Evolutionary conservation across 2,888 invertebrate genomes (phyloP), one percentile per base, ranked within the genome.

Genomic region (Rhagium mordax): DNA sequence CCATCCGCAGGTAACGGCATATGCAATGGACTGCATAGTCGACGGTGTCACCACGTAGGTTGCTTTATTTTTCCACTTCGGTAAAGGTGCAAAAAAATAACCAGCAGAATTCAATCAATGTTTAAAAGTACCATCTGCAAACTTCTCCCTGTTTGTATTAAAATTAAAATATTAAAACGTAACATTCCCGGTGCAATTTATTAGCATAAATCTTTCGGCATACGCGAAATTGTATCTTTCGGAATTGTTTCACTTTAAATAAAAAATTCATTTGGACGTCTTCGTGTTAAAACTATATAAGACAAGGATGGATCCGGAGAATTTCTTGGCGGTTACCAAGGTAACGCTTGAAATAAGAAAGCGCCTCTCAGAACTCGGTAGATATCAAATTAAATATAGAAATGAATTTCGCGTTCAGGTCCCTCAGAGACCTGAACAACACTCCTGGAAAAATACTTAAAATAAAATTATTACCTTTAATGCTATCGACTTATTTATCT

Each of bases 331-430:
- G 55, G 67, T 67, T 67, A 10, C 67, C 67, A 41, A 33, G 67
- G 67, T 47, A 57, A 67, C 67, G 24, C 67, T 33, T 61, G 77
- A 81, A 80, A 82, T 82, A 82, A 82, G 83, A 81, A 82, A 81
- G 79, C 79, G 78, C 74, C 74, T 74, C 74, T 76, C 77, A 76
- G 76, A 77, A 76, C 74, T 77, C 68, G 78, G 77, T 69, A 79
- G 81, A 81, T 81, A 83, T 83, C 82, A 81, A 84, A 84, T 84
- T 84, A 85, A 84, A 84, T 84, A 84, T 84, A 85, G 84, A 84
- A 84, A 84, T 84, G 84, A 83, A 83, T 84, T 84, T 79, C 81
- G 81, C 73, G 76, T 73, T 80, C 74, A 75, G 75, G 75, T 76
- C 76, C 83, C 82, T 73, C 64, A 47, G 81, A 78, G 81, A 78